Evolutionary conservation across 2,113 vertebrate genomes (phyloP).

Genomic region (Sinosuthora webbiana): DNA sequence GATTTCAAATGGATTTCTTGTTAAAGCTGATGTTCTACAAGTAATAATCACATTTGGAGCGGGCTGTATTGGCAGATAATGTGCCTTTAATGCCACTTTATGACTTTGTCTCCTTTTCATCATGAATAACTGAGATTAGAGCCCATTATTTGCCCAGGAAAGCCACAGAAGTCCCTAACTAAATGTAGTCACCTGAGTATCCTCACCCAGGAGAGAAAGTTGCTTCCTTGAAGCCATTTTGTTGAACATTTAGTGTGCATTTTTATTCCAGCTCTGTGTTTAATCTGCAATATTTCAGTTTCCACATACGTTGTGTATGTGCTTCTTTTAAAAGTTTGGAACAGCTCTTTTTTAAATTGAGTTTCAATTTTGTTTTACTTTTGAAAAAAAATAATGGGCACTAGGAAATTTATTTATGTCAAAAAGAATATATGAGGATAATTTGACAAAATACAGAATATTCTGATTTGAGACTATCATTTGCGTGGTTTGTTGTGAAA

Average conservation of each 20-base stretch:
- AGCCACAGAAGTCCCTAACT: background rate
- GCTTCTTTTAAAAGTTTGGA: background rate
- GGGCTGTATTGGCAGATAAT: conserved; percentile 27
- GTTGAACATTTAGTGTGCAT: background rate
- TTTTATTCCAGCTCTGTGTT: conserved; percentile 2
- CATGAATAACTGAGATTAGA: conserved; percentile 17
- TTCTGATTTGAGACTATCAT: background rate
- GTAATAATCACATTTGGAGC: conserved; percentile 36
- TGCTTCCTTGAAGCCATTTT: background rate
- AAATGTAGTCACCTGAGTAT: background rate
- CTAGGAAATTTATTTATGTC: background rate
- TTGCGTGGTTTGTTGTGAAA: background rate
- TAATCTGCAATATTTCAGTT: background rate
- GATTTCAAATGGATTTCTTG: conserved; percentile 30
- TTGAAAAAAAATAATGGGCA: background rate
- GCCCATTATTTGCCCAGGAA: conserved; percentile 40
- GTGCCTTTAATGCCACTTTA: conserved; percentile 27
- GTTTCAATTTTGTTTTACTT: background rate
- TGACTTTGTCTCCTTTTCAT: conserved; percentile 7
- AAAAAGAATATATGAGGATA: background rate
- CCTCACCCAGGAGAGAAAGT: background rate
- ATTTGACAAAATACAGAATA: background rate
- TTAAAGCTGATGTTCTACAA: conserved; percentile 44
- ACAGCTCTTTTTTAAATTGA: background rate
- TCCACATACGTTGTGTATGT: background rate